These are phyloP conservation scores for Odontomachus brunneus DNA, from an alignment of 1,140 invertebrate species.

Conservation along the genomic window DNA sequence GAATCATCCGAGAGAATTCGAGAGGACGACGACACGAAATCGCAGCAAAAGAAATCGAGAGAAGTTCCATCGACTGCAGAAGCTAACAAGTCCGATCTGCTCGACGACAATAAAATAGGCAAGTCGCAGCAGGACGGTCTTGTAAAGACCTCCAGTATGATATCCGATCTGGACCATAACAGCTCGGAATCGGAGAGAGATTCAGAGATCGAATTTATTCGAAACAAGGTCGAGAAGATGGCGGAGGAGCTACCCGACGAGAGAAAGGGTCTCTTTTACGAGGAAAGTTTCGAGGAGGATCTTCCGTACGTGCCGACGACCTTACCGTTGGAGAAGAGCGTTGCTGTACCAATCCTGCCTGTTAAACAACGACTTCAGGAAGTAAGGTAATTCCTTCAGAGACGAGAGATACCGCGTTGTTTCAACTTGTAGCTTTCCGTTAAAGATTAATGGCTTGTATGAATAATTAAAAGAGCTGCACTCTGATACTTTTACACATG, in stretches of 20 bases:
- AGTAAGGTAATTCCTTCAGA: conserved; percentile 79
- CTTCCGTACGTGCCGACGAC: conserved; percentile 95
- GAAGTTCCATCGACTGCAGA: conserved; percentile 4
- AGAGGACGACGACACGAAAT: not conserved
- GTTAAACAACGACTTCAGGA: conserved; percentile 90
- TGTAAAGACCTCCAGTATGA: conserved; percentile 74
- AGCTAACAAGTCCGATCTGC: conserved; percentile 42
- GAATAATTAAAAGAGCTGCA: no score
- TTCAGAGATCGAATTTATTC: conserved; percentile 87
- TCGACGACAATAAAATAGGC: conserved; percentile 55
- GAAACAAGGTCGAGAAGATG: conserved; percentile 81
- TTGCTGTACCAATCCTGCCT: conserved; percentile 92
- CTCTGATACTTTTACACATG: no score
- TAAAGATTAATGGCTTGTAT: no score
- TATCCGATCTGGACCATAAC: conserved; percentile 86
- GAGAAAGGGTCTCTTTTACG: conserved; percentile 90
- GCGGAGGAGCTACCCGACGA: conserved; percentile 85
- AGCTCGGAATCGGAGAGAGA: conserved; percentile 93
- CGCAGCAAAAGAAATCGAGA: conserved; percentile 21
- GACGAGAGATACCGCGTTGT: no score
- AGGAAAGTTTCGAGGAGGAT: conserved; percentile 95
- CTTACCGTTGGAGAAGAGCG: conserved; percentile 92
- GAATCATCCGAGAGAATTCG: conserved; percentile 55
- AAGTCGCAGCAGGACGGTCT: conserved; percentile 47
- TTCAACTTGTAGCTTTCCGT: no score